These are phyloP conservation scores for Drosophila parabipectinata DNA, from an alignment of 1,140 invertebrate species.

Conservation along the genomic window DNA sequence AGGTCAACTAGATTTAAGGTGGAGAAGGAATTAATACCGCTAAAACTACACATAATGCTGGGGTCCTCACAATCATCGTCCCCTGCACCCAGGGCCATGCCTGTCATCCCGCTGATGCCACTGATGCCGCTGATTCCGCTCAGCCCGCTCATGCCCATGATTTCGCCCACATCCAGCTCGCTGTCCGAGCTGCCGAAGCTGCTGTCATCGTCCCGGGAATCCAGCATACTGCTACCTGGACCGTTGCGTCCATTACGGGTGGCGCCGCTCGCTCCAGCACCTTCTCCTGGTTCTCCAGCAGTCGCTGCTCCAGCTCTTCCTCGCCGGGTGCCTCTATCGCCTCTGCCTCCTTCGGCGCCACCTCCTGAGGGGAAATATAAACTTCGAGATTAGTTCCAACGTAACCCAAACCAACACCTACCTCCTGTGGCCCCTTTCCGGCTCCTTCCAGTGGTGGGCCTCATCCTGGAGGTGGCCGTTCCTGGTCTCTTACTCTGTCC, in stretches of 20 bases:
- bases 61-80: constrained; percentile 72
- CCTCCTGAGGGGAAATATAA: not conserved
- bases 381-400: not conserved
- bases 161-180: constrained; percentile 75
- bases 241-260: constrained; percentile 40
- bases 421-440: constrained; percentile 38
- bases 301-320: not conserved
- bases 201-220: constrained; percentile 70
- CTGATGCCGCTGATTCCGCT: constrained; percentile 39
- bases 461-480: constrained; percentile 68
- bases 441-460: constrained; percentile 77
- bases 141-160: constrained; percentile 62
- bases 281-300: not conserved
- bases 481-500: constrained; percentile 52
- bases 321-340: not conserved
- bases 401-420: not conserved
- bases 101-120: constrained; percentile 54
- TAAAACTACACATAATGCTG: too few species aligned
- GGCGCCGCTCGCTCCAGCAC: not conserved
- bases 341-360: not conserved
- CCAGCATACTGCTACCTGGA: constrained; percentile 50
- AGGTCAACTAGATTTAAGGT: constrained; percentile 64
- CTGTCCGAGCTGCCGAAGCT: constrained; percentile 81
- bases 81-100: constrained; percentile 26
- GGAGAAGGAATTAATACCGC: not conserved